Percentiles rank a stretch among this genome's conserved stretches.
Evolutionary conservation across 2,888 invertebrate genomes (phyloP).

Genomic region (Sylvicola cinctus): DNA sequence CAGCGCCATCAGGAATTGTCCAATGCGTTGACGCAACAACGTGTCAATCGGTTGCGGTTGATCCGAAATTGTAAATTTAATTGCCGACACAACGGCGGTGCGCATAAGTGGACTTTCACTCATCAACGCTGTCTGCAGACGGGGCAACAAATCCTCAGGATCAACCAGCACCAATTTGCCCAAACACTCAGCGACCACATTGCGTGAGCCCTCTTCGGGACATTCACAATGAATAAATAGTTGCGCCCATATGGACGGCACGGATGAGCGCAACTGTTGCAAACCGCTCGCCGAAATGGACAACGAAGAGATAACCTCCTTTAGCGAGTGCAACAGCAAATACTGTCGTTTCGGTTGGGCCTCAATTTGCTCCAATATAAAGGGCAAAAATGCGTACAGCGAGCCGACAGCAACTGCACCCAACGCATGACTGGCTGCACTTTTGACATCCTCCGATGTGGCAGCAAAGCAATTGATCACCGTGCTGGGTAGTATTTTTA

Average conservation of each 20-base stretch:
- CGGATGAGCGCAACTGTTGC: conserved; percentile 54
- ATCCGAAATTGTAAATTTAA: conserved; percentile 97
- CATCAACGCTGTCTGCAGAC: conserved; percentile 60
- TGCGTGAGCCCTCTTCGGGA: conserved; percentile 92
- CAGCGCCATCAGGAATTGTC: conserved; percentile 67
- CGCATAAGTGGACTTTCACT: conserved; percentile 71
- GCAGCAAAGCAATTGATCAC: conserved; percentile 76
- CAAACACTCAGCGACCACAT: conserved; percentile 96
- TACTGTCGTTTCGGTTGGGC: conserved; percentile 90
- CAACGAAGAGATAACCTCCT: conserved; percentile 84
- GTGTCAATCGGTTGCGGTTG: conserved; percentile 88
- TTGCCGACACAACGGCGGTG: conserved; percentile 91
- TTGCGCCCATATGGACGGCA: conserved; percentile 80
- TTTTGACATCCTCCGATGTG: conserved; percentile 89
- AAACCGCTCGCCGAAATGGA: conserved; percentile 55
- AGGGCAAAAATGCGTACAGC: conserved; percentile 78
- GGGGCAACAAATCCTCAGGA: conserved; percentile 70
- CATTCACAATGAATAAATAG: conserved; percentile 91
- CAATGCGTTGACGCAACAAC: conserved; percentile 71
- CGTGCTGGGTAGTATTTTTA: conserved; percentile 51
- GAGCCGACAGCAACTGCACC: conserved; percentile 95
- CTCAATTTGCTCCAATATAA: conserved; percentile 84
- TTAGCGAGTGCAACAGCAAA: conserved; percentile 84
- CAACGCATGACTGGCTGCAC: conserved; percentile 90
- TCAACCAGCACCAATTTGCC: conserved; percentile 90